Evolutionary conservation across 2,113 vertebrate genomes (phyloP).

Genomic region (Chinchilla lanigera): DNA sequence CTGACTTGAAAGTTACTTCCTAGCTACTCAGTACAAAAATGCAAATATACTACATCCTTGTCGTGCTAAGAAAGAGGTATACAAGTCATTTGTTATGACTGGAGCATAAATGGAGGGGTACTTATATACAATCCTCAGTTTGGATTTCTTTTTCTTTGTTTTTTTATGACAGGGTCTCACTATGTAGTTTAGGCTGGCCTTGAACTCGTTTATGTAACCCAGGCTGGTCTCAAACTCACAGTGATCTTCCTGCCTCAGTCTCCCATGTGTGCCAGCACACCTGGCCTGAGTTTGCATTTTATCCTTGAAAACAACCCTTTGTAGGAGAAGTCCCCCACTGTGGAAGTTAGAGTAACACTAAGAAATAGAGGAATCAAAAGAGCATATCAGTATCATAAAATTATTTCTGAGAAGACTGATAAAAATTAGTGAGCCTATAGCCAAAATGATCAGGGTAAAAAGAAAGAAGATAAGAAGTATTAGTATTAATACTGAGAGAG

Average conservation of each 20-base stretch:
- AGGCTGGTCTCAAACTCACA: not conserved
- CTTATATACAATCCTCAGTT: not conserved
- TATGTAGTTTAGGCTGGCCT: not conserved
- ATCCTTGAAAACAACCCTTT: not conserved
- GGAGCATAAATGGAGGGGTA: not conserved
- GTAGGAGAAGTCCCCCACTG: not conserved
- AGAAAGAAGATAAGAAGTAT: not conserved
- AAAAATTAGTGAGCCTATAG: not conserved
- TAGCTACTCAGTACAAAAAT: not conserved
- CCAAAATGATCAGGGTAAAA: not conserved
- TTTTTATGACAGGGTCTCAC: not conserved
- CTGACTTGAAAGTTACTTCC: not conserved
- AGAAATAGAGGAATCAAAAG: not conserved
- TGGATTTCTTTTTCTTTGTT: not conserved
- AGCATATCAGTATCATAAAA: not conserved
- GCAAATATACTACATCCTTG: not conserved
- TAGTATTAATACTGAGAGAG: not conserved
- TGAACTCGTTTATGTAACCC: not conserved
- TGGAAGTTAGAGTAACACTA: not conserved
- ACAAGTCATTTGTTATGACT: not conserved
- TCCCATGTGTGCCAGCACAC: not conserved
- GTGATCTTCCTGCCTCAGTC: not conserved
- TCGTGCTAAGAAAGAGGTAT: not conserved
- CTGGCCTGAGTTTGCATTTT: not conserved
- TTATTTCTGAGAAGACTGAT: not conserved